phyloP scores from a whole-genome alignment of 1,140 invertebrate species.

The Oncopeltus fasciatus region DNA sequence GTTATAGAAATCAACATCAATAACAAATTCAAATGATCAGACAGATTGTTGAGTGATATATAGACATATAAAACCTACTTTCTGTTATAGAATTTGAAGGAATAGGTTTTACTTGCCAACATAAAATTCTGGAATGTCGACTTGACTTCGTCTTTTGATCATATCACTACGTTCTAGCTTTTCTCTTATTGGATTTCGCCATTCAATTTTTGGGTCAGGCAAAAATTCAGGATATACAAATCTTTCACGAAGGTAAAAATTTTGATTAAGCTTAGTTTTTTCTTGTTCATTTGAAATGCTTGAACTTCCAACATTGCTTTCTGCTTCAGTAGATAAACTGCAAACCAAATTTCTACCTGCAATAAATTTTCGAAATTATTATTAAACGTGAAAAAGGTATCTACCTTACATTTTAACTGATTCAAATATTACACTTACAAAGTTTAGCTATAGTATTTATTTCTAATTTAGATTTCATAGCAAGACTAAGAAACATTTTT shows the following conservation, averaged over 20 bases:
- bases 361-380: background rate
- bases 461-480: background rate
- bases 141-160: slow-evolving; percentile 61
- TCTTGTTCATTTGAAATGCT: background rate
- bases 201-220: slow-evolving; percentile 64
- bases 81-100: too few relatives aligned
- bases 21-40: too few relatives aligned
- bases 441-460: background rate
- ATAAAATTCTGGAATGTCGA: slow-evolving; percentile 95
- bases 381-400: background rate
- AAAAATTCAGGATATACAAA: slow-evolving; percentile 89
- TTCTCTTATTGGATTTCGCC: slow-evolving; percentile 68
- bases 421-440: background rate
- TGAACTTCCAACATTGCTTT: background rate
- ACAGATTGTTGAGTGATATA: too few relatives aligned
- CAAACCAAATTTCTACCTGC: background rate
- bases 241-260: slow-evolving; percentile 30
- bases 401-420: background rate
- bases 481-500: background rate
- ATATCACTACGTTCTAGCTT: slow-evolving; percentile 86
- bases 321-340: background rate
- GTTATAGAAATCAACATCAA: too few relatives aligned
- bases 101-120: slow-evolving; percentile 72
- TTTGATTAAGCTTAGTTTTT: background rate
- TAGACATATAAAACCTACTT: too few relatives aligned